These are phyloP conservation scores for Pygoscelis antarcticus DNA, from an alignment of 2,113 vertebrate species.

Conservation along the genomic window DNA sequence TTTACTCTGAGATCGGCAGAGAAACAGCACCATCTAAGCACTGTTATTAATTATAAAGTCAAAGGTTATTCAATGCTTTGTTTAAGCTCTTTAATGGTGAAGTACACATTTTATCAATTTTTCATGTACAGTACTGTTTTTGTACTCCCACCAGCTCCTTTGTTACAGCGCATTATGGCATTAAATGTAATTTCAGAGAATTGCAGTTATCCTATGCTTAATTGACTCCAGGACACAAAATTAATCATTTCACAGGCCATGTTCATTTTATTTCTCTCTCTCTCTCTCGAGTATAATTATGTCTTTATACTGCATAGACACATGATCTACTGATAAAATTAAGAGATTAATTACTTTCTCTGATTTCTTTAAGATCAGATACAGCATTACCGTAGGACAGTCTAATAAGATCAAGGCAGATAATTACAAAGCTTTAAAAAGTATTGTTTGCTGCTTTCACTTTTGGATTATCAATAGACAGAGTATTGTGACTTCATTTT, in stretches of 20 bases:
- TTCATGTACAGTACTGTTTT: neutral
- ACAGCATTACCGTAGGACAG: neutral
- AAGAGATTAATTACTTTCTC: slow-evolving; percentile 52
- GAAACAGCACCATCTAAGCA: neutral
- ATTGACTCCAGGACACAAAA: slow-evolving; percentile 54
- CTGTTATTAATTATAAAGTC: neutral
- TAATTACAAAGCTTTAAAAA: neutral
- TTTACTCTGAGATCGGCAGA: neutral
- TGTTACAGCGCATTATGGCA: slow-evolving; percentile 18
- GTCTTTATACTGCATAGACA: slow-evolving; percentile 41
- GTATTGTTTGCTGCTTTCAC: neutral
- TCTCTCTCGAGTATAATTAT: slow-evolving; percentile 34
- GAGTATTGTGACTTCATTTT: neutral
- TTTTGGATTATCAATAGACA: neutral
- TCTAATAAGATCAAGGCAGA: neutral
- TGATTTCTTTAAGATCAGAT: slow-evolving; percentile 35
- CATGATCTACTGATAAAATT: slow-evolving; percentile 8
- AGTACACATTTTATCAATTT: slow-evolving; percentile 4
- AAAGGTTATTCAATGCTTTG: neutral
- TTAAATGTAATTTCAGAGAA: slow-evolving; percentile 46
- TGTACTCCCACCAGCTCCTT: slow-evolving; percentile 17
- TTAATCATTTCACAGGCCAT: slow-evolving; percentile 41
- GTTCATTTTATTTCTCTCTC: slow-evolving; percentile 51
- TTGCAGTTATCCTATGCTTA: slow-evolving; percentile 20
- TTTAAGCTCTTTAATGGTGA: neutral